Percentiles rank a stretch among this genome's conserved stretches.
Evolutionary conservation across 1,140 invertebrate genomes (phyloP).

Genomic region (Hycleus cichorii): DNA sequence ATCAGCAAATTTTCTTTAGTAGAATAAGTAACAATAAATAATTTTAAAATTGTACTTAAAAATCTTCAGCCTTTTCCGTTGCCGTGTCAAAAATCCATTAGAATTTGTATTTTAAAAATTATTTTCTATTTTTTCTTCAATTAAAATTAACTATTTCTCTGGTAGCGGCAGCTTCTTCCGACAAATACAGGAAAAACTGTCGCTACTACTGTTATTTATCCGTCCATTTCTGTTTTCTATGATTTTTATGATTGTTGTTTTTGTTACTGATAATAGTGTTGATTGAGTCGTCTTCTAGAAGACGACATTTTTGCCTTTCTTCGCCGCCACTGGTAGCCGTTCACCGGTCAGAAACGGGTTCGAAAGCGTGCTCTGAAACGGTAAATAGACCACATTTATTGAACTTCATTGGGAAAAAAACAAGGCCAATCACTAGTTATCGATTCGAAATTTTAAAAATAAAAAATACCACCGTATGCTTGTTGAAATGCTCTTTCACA

Average conservation of each 20-base stretch:
- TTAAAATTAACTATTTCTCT: slow-evolving; percentile 1
- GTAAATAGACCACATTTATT: too few relatives aligned
- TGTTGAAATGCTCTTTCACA: too few relatives aligned
- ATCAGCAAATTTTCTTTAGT: too few relatives aligned
- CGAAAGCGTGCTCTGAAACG: slow-evolving; percentile 20
- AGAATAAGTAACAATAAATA: background rate
- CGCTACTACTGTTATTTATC: background rate
- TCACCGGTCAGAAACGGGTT: slow-evolving; percentile 77
- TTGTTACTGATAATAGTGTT: background rate
- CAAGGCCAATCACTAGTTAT: too few relatives aligned
- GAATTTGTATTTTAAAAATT: background rate
- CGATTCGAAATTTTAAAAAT: too few relatives aligned
- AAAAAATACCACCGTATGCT: too few relatives aligned
- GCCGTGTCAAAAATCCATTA: slow-evolving; percentile 3
- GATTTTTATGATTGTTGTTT: background rate
- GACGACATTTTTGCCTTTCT: slow-evolving; percentile 69
- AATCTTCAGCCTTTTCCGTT: slow-evolving; percentile 16
- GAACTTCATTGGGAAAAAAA: too few relatives aligned
- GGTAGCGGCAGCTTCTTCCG: slow-evolving; percentile 11
- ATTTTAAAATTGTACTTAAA: background rate
- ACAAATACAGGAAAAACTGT: slow-evolving; percentile 12
- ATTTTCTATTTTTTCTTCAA: background rate
- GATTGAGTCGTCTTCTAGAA: slow-evolving; percentile 7
- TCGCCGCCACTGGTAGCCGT: slow-evolving; percentile 77
- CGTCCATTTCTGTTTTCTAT: too few relatives aligned